Evolutionary conservation across 1,140 invertebrate genomes (phyloP).

Genomic region (Globodera rostochiensis): DNA sequence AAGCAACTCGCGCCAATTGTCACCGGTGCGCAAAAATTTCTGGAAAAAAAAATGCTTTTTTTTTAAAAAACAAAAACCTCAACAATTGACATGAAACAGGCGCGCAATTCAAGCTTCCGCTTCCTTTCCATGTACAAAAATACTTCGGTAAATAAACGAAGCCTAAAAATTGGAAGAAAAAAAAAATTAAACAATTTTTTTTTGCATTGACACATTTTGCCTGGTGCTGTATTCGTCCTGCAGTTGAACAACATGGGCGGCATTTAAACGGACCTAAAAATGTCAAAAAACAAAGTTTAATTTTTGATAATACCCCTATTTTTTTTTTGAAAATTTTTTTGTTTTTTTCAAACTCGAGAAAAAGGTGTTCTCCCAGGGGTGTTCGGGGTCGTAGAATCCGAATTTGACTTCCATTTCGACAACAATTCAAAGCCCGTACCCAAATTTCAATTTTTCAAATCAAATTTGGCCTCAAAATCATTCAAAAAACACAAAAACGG

Average conservation of each 20-base stretch:
- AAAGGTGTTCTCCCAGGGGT: not conserved
- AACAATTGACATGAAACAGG: not conserved
- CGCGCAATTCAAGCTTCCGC: constrained; percentile 18
- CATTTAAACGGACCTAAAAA: constrained; percentile 10
- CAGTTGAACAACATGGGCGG: not conserved
- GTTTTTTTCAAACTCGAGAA: too few species aligned
- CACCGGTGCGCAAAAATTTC: constrained; percentile 14
- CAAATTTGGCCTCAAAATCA: too few species aligned
- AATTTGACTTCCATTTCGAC: not conserved
- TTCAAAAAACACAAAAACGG: too few species aligned
- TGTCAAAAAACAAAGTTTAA: not conserved
- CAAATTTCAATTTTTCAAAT: not conserved
- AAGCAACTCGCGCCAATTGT: constrained; percentile 20
- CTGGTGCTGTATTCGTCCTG: constrained; percentile 23
- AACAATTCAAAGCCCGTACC: not conserved
- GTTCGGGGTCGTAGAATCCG: not conserved
- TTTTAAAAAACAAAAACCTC: constrained; percentile 4
- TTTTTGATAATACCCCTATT: not conserved
- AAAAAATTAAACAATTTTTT: not conserved
- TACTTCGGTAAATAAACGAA: constrained; percentile 11
- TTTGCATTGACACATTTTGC: not conserved
- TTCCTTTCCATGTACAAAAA: constrained; percentile 20
- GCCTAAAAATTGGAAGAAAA: not conserved
- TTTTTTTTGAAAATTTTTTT: too few species aligned
- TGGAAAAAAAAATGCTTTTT: not conserved